Percentiles rank a stretch among this genome's conserved stretches.
Conservation (phyloP, 2,113 vertebrate species). For the Oreochromis aureus region DNA sequence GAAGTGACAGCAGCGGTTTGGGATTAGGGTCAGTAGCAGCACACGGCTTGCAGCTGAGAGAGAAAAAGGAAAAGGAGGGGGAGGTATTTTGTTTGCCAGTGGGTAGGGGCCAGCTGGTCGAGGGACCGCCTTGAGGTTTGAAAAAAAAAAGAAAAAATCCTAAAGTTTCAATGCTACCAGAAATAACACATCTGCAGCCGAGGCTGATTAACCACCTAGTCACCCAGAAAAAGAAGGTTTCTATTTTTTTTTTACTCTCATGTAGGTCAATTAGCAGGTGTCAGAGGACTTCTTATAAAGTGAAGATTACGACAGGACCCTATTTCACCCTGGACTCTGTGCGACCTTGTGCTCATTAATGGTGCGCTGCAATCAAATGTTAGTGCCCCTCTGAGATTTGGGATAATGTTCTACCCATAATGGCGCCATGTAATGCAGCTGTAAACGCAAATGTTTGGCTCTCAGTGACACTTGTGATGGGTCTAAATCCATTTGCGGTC, state of each 20-base stretch:
- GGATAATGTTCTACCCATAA: conserved; percentile 3
- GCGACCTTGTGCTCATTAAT: conserved; percentile 21
- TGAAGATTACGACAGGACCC: background rate
- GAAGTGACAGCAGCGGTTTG: conserved; percentile 49
- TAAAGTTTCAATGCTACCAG: conserved; percentile 6
- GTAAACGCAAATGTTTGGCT: conserved; percentile 11
- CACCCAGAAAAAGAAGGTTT: background rate
- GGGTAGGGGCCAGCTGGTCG: conserved; percentile 27
- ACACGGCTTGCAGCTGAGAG: background rate
- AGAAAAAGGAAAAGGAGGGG: background rate
- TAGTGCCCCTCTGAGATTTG: conserved; percentile 19
- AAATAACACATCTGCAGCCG: conserved; percentile 25
- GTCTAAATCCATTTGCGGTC: background rate
- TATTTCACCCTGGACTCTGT: background rate
- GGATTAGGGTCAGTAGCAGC: conserved; percentile 47
- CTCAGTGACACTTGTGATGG: background rate
- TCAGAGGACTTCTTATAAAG: conserved; percentile 1
- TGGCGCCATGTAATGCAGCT: background rate
- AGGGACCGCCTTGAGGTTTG: background rate
- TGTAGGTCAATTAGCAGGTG: conserved; percentile 18
- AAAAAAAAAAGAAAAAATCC: conserved; percentile 17
- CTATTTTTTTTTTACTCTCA: background rate
- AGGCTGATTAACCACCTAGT: conserved; percentile 19
- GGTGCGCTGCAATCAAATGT: conserved; percentile 10
- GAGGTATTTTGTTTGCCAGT: background rate